These are phyloP conservation scores for Tubulanus polymorphus DNA, from an alignment of 2,888 invertebrate species.

Conservation along the genomic window DNA sequence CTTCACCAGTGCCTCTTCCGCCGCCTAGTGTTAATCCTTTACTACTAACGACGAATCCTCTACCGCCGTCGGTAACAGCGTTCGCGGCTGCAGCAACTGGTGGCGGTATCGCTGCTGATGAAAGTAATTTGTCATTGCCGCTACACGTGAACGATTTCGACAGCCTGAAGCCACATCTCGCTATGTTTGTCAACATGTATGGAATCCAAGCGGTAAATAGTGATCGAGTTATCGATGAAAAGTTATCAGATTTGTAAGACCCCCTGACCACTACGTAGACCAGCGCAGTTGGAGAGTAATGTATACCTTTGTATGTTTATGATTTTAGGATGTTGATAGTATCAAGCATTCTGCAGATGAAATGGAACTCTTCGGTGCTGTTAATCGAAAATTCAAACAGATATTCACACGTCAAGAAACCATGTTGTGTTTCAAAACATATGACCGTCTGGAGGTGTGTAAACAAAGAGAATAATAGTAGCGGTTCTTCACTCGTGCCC, in stretches of 20 bases:
- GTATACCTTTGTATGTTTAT: too few species aligned
- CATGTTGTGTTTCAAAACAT: slow-evolving; percentile 46
- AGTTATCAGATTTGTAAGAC: not conserved
- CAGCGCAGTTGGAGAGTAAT: not conserved
- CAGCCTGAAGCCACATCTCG: slow-evolving; percentile 39
- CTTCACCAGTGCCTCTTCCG: slow-evolving; percentile 31
- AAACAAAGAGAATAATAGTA: too few species aligned
- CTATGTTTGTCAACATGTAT: slow-evolving; percentile 43
- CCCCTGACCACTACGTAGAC: not conserved
- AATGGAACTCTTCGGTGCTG: slow-evolving; percentile 51
- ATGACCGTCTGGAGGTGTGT: slow-evolving; percentile 46
- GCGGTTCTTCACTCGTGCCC: not conserved
- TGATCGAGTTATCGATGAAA: not conserved
- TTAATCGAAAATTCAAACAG: slow-evolving; percentile 44
- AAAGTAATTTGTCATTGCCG: slow-evolving; percentile 36
- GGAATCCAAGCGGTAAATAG: slow-evolving; percentile 40
- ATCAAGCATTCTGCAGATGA: slow-evolving; percentile 46
- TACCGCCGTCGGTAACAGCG: slow-evolving; percentile 37
- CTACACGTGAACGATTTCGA: slow-evolving; percentile 41
- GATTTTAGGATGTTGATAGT: slow-evolving; percentile 36
- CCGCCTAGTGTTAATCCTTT: slow-evolving; percentile 35
- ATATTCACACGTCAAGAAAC: slow-evolving; percentile 47
- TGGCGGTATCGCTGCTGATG: slow-evolving; percentile 47
- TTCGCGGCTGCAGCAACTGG: slow-evolving; percentile 43
- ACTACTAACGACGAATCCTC: slow-evolving; percentile 24